Evolutionary conservation across 2,797 vertebrate species (phyloP).

Genomic region (Hypotaenidia philippensis): DNA sequence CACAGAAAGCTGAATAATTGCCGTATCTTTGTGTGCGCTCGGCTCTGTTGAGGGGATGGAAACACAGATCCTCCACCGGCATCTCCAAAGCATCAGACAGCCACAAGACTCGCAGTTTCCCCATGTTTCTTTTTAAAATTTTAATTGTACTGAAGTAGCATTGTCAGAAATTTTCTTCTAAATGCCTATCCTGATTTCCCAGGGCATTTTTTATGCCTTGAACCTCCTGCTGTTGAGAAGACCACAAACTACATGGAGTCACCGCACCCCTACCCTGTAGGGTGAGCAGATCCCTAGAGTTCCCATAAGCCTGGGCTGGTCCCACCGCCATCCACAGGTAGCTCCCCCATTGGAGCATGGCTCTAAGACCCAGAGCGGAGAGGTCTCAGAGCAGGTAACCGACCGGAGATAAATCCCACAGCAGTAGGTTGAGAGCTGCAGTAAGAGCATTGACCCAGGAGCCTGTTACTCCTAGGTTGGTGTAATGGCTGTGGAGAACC

Average conservation of each 20-base stretch:
- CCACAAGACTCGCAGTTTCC: not conserved
- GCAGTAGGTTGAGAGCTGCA: not conserved
- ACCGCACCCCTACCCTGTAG: rapidly evolving
- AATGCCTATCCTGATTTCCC: not conserved
- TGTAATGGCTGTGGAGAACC: not conserved
- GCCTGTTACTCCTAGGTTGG: not conserved
- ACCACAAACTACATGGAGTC: not conserved
- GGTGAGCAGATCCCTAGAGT: not conserved
- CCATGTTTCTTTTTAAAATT: not conserved
- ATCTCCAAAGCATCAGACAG: not conserved
- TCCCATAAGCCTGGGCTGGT: not conserved
- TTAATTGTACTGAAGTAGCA: not conserved
- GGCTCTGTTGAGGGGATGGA: not conserved
- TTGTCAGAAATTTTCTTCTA: not conserved
- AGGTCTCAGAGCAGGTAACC: not conserved
- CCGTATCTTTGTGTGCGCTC: not conserved
- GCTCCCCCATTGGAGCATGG: rapidly evolving
- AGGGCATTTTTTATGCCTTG: not conserved
- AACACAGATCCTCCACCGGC: not conserved
- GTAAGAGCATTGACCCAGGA: rapidly evolving
- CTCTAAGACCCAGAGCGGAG: not conserved
- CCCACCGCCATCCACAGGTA: rapidly evolving
- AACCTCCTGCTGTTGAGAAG: not conserved
- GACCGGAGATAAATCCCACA: not conserved
- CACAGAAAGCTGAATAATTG: not conserved